phyloP scores from a whole-genome alignment of 2,888 invertebrate genomes.

The Nymphalis c-album region DNA sequence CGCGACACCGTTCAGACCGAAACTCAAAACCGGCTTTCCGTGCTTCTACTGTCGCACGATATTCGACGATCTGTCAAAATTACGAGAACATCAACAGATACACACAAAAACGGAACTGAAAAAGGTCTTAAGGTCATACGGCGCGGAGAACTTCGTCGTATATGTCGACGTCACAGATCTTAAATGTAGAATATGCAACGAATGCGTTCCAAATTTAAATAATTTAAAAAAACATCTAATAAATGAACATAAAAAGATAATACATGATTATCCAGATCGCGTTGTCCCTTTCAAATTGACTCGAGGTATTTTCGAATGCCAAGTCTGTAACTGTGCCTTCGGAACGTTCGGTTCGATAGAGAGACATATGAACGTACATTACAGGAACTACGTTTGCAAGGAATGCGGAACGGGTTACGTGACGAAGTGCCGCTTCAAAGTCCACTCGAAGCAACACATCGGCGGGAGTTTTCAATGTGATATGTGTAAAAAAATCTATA shows the following conservation, averaged over 20 bases:
- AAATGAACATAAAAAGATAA: slow-evolving; percentile 55
- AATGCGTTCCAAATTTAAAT: slow-evolving; percentile 46
- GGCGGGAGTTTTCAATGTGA: slow-evolving; percentile 58
- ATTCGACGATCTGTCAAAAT: slow-evolving; percentile 51
- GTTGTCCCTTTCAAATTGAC: slow-evolving; percentile 62
- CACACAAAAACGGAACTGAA: slow-evolving; percentile 45
- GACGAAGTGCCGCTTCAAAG: slow-evolving; percentile 61
- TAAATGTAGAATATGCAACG: slow-evolving; percentile 56
- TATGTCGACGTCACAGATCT: slow-evolving; percentile 63
- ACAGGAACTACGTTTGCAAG: slow-evolving; percentile 63
- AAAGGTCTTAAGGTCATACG: slow-evolving; percentile 52
- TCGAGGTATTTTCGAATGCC: slow-evolving; percentile 52
- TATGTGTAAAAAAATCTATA: slow-evolving; percentile 58
- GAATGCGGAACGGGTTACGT: slow-evolving; percentile 67
- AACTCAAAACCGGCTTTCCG: slow-evolving; percentile 57
- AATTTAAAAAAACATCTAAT: slow-evolving; percentile 59
- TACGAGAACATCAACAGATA: slow-evolving; percentile 43
- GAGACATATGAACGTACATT: slow-evolving; percentile 70
- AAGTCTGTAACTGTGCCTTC: slow-evolving; percentile 59
- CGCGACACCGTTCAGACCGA: slow-evolving; percentile 59
- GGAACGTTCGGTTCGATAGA: slow-evolving; percentile 70
- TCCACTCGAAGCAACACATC: slow-evolving; percentile 58
- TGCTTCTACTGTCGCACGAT: slow-evolving; percentile 62
- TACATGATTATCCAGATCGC: slow-evolving; percentile 57
- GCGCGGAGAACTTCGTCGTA: slow-evolving; percentile 58